Percentiles rank a stretch among this genome's conserved stretches.
Evolutionary conservation across 1,140 invertebrate genomes (phyloP).

Genomic region (Homalodisca vitripennis): DNA sequence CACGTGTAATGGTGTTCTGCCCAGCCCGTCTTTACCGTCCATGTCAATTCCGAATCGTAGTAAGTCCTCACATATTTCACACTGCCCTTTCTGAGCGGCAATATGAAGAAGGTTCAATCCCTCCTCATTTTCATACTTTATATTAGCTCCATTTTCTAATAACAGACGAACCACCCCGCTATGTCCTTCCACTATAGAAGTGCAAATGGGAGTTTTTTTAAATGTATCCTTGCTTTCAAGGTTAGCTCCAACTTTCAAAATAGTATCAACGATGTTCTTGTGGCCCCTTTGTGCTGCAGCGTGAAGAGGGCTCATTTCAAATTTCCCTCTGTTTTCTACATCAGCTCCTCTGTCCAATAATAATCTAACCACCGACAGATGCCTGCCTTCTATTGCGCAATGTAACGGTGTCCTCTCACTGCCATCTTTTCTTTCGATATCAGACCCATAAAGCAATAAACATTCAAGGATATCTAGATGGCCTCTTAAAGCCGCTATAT

Average conservation of each 20-base stretch:
- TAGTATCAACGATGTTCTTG: background rate
- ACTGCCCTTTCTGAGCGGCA: background rate
- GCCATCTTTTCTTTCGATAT: background rate
- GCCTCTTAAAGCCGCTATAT: constrained; percentile 11
- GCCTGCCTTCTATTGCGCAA: constrained; percentile 7
- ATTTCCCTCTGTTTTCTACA: background rate
- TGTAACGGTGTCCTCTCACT: background rate
- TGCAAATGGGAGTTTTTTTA: background rate
- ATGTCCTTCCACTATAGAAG: background rate
- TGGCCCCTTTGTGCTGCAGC: background rate
- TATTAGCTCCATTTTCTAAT: background rate
- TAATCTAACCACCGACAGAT: background rate
- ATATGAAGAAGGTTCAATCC: constrained; percentile 4
- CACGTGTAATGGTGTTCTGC: constrained; percentile 5
- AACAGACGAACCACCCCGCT: background rate
- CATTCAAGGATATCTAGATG: background rate
- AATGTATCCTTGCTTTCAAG: background rate
- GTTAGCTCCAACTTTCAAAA: background rate
- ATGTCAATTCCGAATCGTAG: background rate
- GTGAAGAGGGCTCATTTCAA: constrained; percentile 4
- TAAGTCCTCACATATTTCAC: background rate
- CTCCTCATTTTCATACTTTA: background rate
- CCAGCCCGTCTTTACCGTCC: background rate
- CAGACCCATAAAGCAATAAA: background rate
- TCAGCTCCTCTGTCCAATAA: constrained; percentile 11